Evolutionary conservation across 2,113 vertebrate species (phyloP), one percentile per base, ranked within the genome.

Genomic region (Cranoglanis bouderius): DNA sequence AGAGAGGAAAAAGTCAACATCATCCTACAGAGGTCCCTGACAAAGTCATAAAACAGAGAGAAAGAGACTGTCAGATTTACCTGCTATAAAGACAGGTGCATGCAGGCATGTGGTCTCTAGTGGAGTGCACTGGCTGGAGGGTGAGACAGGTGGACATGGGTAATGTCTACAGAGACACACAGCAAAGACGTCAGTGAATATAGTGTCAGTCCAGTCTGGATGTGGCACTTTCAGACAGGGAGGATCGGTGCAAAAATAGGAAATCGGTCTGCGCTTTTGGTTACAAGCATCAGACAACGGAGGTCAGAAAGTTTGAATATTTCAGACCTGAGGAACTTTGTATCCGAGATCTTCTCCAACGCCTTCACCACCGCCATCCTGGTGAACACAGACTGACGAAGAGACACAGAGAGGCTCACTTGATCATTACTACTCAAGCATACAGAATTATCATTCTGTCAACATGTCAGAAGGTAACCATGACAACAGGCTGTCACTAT

Each of bases 301-400:
- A 75, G 12, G 18, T 75, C 38, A 26, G 38, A 43, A 87, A 89
- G 74, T 43, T 82, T 49, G 32, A 46, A 14, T 4, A 2, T 24
- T 0, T 94, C 95, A 96, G 92, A 98, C 98, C 93, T 95, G 57
- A 94, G 91, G 92, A 99, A 99, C 90, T 95, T 96, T 35, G 94
- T 92, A 70, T 99, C 98, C n/a, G 96, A 93, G 88, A 99, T 98
- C 94, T 97, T 97, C 88, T 96, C 98, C 94, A 99, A 94, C 46
- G 98, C 98, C 95, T 99, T 99, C 91, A 97, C 93, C 93, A 99
- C 98, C 1, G 98, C 98, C 97, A 98, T 99, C 96, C 98, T 96
- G 83, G 98, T 99, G 94, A 98, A 99, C 90, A 99, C 95, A 40
- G 98, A 99, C 98, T 99, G 94, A 21, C 2, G 8, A 55, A 74